Evolutionary conservation across 1,140 invertebrate genomes (phyloP), one percentile per base, ranked within the genome.

Genomic region (Popillia japonica): DNA sequence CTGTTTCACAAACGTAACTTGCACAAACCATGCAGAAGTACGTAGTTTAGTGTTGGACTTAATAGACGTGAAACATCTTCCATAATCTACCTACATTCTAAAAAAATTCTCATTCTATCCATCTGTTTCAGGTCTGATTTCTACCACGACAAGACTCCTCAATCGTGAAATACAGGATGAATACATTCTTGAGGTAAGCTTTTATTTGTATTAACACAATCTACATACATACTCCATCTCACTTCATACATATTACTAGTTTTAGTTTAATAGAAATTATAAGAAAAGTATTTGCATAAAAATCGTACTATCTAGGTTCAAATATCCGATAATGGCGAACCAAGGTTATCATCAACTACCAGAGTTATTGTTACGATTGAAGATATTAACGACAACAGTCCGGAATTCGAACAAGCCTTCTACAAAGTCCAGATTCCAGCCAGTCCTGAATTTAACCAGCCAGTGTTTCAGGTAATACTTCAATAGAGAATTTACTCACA

Each of bases 361-460:
- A 91, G 95, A 78, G 93, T 98, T 41, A 91, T 95, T 27, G 91
- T 99, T 55, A 89, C 91, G 76, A 93, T 98, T 8, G 88, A 90
- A 22, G 96, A 98, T 87, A 88, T 95, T 78, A 97, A 98, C 88
- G 96, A 98, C 86, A 92, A 95, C 84, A 89, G 90, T 55, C 95
- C 95, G 0, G 90, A 92, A 81, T 97, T 97, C 86, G 92, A 94
- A 81, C 92, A 96, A 83, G 90, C 91, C 75, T 92, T 93, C 80
- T 96, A 96, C 87, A 92, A 93, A 80, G 90, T 97, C 76, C 91
- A 91, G 83, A 92, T 96, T 80, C 95, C 94, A 14, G 92, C 91
- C 6, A 89, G 88, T 27, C 85, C 87, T 8, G 79, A 86, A 22
- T 87, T 88, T 59, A 90, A 92, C 78, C 88, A 90, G 79, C 88